Base-by-base conservation (phyloP, 2,113 vertebrate species). In the Phrynosoma blainvillii region DNA sequence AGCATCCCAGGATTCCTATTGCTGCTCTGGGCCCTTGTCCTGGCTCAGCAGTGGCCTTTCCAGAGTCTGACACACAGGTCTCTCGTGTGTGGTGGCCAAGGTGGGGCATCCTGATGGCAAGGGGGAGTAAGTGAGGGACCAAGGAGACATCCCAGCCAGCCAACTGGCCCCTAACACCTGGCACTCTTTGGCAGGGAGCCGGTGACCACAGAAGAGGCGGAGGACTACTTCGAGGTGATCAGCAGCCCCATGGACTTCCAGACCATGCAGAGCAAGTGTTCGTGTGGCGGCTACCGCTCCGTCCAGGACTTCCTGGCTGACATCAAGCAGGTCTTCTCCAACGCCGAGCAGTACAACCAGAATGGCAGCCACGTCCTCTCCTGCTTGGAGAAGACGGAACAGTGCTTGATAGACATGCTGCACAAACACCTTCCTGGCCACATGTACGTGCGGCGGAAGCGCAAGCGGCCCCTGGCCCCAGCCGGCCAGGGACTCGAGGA, bases 241-340 rank as follows among this genome's bases (percentile, higher is more conserved):
- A 95, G 97, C 83, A 97, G 95, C 85, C 98, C 99, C 59, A 99
- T 99, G 98, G 98, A 99, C 96, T 98, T 99, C 93, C 97, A 98
- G 97, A 99, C 98, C 2, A 99, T 99, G 97, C 97, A 97, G 96
- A 96, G 93, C 91, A 99, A 99, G 92, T 98, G 98, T 79, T 97
- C 96, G 13, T 97, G 97, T 5, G 96, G 97, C 73, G 92, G 82
- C 70, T 99, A 99, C 93, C 98, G 97, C 68, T 97, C 98, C 0
- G 96, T 97, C 75, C 97, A 98, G 70, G 98, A 99, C 89, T 99
- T 99, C 93, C 93, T 99, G 23, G 96, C 98, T 0, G 98, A 99
- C 95, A 88, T 99, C 84, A 99, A 99, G 91, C 97, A 99, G 74
- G 98, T 99, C 90, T 99, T 99, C 93, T 95, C 97, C 94, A 99